A percentile compares a stretch with the other conserved stretches of the same genome.
These are phyloP conservation scores for Bombus consobrinus DNA, from an alignment of 1,140 invertebrate species.

Conservation along the genomic window DNA sequence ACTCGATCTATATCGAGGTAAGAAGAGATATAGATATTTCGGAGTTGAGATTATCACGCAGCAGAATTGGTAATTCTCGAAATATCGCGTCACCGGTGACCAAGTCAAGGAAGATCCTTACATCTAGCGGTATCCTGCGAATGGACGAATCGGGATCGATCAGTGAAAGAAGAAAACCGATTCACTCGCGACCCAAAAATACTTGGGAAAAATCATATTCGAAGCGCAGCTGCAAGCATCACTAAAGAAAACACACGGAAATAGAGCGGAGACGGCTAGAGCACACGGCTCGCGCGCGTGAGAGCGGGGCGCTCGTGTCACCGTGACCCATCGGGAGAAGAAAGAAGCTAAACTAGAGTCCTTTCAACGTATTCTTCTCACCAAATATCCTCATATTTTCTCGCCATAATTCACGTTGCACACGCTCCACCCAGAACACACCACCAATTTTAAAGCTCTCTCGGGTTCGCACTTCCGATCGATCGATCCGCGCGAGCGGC, in stretches of 20 bases:
- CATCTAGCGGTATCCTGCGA: neutral
- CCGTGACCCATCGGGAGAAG: neutral
- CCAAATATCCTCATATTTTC: neutral
- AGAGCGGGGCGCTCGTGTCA: neutral
- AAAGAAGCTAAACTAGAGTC: neutral
- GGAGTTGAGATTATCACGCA: neutral
- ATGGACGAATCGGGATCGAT: neutral
- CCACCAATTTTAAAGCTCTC: neutral
- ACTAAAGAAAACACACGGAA: constrained; percentile 47
- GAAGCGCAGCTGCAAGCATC: constrained; percentile 32
- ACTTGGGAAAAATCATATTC: constrained; percentile 23
- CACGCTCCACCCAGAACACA: neutral
- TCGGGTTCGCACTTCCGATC: constrained; percentile 33
- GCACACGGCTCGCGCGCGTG: neutral
- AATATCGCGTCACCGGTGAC: too few species aligned
- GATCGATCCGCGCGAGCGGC: constrained; percentile 38
- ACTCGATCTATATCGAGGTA: too few species aligned
- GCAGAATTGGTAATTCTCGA: neutral
- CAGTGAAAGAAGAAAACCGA: neutral
- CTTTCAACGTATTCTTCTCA: neutral
- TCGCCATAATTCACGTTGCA: neutral
- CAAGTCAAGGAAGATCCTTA: neutral
- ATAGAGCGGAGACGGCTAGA: constrained; percentile 41
- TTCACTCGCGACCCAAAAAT: constrained; percentile 19
- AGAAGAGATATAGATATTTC: neutral